A percentile compares a stretch with the other conserved stretches of the same genome.
Conservation (phyloP, 2,797 vertebrate genomes). For the Karalla daura region DNA sequence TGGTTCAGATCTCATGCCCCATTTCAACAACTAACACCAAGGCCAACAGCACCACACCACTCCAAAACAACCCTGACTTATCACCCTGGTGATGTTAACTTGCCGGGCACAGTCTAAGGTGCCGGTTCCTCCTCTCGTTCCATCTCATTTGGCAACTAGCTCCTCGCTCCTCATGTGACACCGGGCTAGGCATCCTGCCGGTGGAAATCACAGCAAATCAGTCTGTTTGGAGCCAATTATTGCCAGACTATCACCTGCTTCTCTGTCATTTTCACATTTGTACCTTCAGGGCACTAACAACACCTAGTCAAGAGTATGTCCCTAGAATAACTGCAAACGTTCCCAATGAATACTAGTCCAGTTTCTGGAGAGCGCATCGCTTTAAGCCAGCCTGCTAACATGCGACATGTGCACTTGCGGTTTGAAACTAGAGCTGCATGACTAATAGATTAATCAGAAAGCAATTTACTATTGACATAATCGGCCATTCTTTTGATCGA, state of each 20-base stretch:
- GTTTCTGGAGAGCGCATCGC: not conserved
- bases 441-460: no score
- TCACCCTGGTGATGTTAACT: constrained; percentile 16
- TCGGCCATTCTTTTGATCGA: no score
- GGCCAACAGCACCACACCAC: no score
- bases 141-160: constrained; percentile 54
- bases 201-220: constrained; percentile 59
- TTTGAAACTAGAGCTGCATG: no score
- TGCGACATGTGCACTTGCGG: not conserved
- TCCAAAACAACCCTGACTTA: constrained; percentile 2
- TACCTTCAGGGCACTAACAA: not conserved
- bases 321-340: not conserved
- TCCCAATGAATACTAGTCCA: not conserved
- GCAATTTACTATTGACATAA: no score
- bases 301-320: not conserved
- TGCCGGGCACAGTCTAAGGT: constrained; percentile 9
- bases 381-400: not conserved
- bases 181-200: constrained; percentile 56
- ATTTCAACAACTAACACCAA: no score
- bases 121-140: constrained; percentile 17
- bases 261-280: constrained; percentile 31
- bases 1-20: no score
- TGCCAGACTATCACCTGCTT: constrained; percentile 34
- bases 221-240: constrained; percentile 47
- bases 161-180: constrained; percentile 60